Percentiles rank a stretch among this genome's conserved stretches.
phyloP scores from a whole-genome alignment of 30 jellyfish, hydroid and myxozoan species.

The Clytia hemisphaerica region DNA sequence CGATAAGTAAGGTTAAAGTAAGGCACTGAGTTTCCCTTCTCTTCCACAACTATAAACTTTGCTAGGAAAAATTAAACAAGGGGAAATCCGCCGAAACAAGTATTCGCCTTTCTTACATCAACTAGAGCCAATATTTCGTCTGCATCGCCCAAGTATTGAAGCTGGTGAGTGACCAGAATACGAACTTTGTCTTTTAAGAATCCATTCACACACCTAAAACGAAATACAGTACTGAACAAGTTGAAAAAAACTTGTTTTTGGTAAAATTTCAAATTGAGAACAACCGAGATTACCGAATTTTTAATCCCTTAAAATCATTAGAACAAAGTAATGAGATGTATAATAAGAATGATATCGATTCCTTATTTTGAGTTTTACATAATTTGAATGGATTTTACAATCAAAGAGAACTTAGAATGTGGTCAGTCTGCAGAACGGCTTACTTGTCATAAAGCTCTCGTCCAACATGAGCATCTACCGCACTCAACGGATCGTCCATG shows the following conservation, averaged over 20 bases:
- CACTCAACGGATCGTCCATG: slow-evolving; percentile 87
- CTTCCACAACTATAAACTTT: background rate
- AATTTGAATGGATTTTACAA: background rate
- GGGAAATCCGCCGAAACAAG: background rate
- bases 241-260: too few relatives aligned
- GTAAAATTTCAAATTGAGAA: background rate
- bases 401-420: background rate
- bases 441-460: slow-evolving; percentile 74
- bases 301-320: background rate
- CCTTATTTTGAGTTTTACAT: background rate
- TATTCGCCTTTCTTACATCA: slow-evolving; percentile 29
- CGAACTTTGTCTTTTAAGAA: slow-evolving; percentile 61
- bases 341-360: background rate
- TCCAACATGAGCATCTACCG: slow-evolving; percentile 95
- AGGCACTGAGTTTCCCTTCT: background rate
- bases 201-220: slow-evolving; percentile 78
- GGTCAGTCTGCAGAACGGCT: slow-evolving; percentile 1
- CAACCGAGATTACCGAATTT: background rate
- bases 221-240: background rate
- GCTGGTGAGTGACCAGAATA: slow-evolving; percentile 77
- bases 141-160: slow-evolving; percentile 81
- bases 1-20: too few relatives aligned
- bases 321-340: background rate
- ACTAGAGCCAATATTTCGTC: slow-evolving; percentile 56
- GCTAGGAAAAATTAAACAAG: background rate